phyloP scores from a whole-genome alignment of 2,797 vertebrate genomes.

The Propithecus perrieri region DNA sequence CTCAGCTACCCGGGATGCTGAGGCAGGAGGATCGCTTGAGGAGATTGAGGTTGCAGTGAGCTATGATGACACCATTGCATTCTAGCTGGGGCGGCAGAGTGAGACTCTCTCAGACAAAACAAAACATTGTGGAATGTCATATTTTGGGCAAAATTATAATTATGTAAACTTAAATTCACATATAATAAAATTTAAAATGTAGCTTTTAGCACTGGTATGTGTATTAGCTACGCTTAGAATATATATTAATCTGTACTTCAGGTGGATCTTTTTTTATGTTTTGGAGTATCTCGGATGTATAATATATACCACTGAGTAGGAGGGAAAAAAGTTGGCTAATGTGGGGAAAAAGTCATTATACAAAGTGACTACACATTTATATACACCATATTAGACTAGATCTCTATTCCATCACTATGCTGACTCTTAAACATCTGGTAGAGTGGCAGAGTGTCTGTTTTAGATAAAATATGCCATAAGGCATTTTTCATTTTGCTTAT shows the following conservation, averaged over 20 bases:
- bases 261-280: slow-evolving; percentile 37
- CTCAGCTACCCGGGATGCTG: neutral
- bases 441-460: slow-evolving; percentile 62
- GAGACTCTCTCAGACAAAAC: neutral
- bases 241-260: neutral
- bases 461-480: slow-evolving; percentile 62
- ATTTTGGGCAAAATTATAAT: slow-evolving; percentile 38
- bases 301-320: neutral
- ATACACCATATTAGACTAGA: slow-evolving; percentile 46
- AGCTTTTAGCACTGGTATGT: slow-evolving; percentile 1
- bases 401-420: slow-evolving; percentile 54
- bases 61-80: neutral
- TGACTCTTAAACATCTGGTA: slow-evolving; percentile 69
- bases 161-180: neutral
- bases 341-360: slow-evolving; percentile 11
- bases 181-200: slow-evolving; percentile 37
- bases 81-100: neutral
- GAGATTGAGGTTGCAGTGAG: neutral
- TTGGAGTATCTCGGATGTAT: slow-evolving; percentile 40
- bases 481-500: slow-evolving; percentile 68
- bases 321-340: slow-evolving; percentile 46
- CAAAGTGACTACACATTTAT: slow-evolving; percentile 60
- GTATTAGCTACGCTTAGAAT: neutral
- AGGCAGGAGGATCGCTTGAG: neutral
- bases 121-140: slow-evolving; percentile 15